Conservation (phyloP, 2,113 vertebrate genomes). For the Quiscalus mexicanus region DNA sequence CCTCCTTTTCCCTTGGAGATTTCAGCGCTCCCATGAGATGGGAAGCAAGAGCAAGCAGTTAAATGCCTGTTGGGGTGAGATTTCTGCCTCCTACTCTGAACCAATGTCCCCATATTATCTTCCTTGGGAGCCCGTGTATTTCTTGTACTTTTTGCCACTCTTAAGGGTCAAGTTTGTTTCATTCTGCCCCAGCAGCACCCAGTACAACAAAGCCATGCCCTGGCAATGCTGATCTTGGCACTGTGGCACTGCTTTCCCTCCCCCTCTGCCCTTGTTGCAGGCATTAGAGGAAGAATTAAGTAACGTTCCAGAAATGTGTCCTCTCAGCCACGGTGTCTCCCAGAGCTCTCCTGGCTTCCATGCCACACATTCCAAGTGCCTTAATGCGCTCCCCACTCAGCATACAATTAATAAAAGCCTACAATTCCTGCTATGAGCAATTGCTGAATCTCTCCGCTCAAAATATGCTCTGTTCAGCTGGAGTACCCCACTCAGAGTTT, state of each 20-base stretch:
- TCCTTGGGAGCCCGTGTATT: background rate
- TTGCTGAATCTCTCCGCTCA: slow-evolving; percentile 11
- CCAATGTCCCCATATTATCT: background rate
- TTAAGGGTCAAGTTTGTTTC: background rate
- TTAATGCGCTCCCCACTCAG: background rate
- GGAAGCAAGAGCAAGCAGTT: background rate
- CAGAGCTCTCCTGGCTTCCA: slow-evolving; percentile 2
- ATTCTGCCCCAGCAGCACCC: background rate
- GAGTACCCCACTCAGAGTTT: slow-evolving; percentile 50
- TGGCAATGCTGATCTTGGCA: background rate
- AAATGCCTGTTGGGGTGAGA: rapidly evolving
- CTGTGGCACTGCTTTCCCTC: background rate
- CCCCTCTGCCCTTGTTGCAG: background rate
- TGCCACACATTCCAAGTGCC: background rate
- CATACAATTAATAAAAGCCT: slow-evolving; percentile 25
- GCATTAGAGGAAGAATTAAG: background rate
- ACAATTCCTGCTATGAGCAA: slow-evolving; percentile 10
- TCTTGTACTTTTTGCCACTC: background rate
- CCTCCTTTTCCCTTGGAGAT: background rate
- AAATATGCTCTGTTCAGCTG: slow-evolving; percentile 39
- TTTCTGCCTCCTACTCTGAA: background rate
- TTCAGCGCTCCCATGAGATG: background rate
- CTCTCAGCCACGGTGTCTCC: background rate
- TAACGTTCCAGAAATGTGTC: slow-evolving; percentile 14
- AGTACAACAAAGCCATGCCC: background rate